phyloP scores from a whole-genome alignment of 2,888 invertebrate species.

The Folsomia candida region DNA sequence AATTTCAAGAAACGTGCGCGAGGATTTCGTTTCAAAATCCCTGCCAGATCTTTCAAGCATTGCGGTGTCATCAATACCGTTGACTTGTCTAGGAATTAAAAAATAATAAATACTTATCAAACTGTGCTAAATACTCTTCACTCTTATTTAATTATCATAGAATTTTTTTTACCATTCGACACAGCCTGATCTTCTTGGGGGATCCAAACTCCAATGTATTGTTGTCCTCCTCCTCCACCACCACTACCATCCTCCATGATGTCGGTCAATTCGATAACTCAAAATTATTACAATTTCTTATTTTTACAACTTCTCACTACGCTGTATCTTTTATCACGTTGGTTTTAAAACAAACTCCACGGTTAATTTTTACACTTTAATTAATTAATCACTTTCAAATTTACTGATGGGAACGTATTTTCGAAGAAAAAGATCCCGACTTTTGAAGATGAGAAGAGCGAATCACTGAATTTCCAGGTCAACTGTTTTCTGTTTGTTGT shows the following conservation, averaged over 20 bases:
- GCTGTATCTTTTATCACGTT: no score
- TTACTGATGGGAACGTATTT: no score
- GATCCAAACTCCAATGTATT: slow-evolving; percentile 27
- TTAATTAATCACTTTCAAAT: no score
- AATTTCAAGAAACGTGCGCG: slow-evolving; percentile 77
- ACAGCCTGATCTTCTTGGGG: slow-evolving; percentile 29
- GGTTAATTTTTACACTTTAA: no score
- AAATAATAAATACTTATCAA: not conserved
- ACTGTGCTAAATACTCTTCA: not conserved
- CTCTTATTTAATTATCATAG: no score
- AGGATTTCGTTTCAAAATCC: slow-evolving; percentile 33
- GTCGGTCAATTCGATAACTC: no score
- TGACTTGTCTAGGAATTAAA: slow-evolving; percentile 24
- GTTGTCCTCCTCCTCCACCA: slow-evolving; percentile 1
- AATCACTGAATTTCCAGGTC: no score
- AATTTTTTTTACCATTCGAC: slow-evolving; percentile 30
- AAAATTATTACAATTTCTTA: no score
- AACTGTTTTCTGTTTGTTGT: no score
- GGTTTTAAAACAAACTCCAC: not conserved
- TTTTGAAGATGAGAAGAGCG: no score
- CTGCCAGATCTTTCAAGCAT: slow-evolving; percentile 20
- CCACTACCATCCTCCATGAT: not conserved
- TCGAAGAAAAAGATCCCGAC: no score
- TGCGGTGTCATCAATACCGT: slow-evolving; percentile 7
- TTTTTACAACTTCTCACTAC: no score